Base-by-base conservation (phyloP, 1,140 invertebrate genomes). In the Leptinotarsa undecemlineata region DNA sequence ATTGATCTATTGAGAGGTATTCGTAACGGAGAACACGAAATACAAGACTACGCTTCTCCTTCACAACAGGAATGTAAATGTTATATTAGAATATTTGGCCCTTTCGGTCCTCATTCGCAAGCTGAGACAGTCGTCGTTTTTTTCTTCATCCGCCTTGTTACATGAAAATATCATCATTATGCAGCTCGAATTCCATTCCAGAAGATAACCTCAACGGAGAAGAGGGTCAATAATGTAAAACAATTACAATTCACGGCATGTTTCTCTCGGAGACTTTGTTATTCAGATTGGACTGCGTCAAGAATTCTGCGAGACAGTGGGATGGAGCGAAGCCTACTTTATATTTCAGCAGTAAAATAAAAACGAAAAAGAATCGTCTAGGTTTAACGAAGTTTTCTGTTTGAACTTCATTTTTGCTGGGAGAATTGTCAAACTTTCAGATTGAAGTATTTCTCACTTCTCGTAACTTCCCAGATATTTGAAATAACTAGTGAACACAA, bases 201-300 rank as follows among this genome's bases (percentile, higher is more conserved):
- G 17, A 23, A 47, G 66, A 68, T 68, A 68, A 68, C 66, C 66
- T 42, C 66, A 33, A 47, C 23, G 33, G 66, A 68, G 42, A 68
- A 68, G 42, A 47, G 66, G 66, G 23, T 68, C 66, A 68, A 68
- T 68, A 68, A 68, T 68, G 66, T 68, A 68, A 68, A 68, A 68
- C 66, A 68, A 68, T 68, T 68, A 68, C 66, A 42, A 68, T 33
- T 47, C 66, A 42, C 33, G 66, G 23, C 66, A 33, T 68, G 66
- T 68, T 68, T 68, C 66, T 68, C 33, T 33, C 26, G n/a, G 51
- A 68, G 66, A 42, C 66, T 68, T 68, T 47, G 66, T 68, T 68
- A 68, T 33, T 68, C 23, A 68, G 66, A 68, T 68, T 68, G 66
- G 66, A 68, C 66, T 68, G 66, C 66, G 66, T 42, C 66, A 47